Evolutionary conservation across 2,113 vertebrate genomes (phyloP).

Genomic region (Sylvietta virens): DNA sequence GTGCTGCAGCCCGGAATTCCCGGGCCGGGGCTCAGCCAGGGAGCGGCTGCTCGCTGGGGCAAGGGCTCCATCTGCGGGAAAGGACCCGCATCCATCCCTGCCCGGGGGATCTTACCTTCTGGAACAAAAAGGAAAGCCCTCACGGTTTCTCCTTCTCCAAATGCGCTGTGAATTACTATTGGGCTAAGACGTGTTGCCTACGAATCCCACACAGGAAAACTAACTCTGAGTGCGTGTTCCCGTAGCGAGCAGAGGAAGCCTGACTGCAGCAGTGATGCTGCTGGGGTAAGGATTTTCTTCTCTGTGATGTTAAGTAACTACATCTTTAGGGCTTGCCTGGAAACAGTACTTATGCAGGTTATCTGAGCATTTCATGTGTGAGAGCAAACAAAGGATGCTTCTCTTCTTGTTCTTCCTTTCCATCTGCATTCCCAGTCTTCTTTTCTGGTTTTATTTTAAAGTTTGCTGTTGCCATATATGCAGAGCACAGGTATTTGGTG

Average conservation of each 20-base stretch:
- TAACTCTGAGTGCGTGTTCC: neutral
- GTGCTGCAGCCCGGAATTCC: neutral
- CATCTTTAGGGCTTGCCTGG: neutral
- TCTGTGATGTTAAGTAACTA: neutral
- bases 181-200: neutral
- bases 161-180: neutral
- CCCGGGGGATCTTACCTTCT: accelerated
- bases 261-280: neutral
- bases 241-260: accelerated
- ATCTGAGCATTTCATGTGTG: neutral
- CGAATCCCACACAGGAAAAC: neutral
- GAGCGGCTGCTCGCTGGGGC: constrained; percentile 33
- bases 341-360: neutral
- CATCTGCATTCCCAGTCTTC: neutral
- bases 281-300: neutral
- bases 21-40: neutral
- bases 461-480: neutral
- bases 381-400: neutral
- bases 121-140: neutral
- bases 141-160: neutral
- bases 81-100: neutral
- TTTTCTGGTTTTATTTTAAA: neutral
- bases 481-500: neutral
- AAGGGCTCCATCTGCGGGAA: constrained; percentile 72
- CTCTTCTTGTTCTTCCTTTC: neutral